Evolutionary conservation across 2,888 invertebrate species (phyloP).

Genomic region (Synergus gifuensis): DNA sequence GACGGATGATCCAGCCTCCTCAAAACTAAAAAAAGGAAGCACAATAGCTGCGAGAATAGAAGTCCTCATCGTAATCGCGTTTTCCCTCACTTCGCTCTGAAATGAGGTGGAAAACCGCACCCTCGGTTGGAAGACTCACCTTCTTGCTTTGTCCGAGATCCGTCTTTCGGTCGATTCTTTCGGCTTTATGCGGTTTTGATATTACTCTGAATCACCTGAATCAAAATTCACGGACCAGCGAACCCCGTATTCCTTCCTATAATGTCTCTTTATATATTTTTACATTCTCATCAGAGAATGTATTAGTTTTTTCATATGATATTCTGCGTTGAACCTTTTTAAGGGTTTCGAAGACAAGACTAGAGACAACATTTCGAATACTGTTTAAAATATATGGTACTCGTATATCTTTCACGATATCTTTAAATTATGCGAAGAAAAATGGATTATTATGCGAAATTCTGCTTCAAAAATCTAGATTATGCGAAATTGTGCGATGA

Average conservation of each 20-base stretch:
- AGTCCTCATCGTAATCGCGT: constrained; percentile 69
- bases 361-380: too few species aligned
- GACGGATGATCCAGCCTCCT: constrained; percentile 67
- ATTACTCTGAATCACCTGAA: constrained; percentile 63
- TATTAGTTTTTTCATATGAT: too few species aligned
- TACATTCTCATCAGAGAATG: too few species aligned
- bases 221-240: constrained; percentile 53
- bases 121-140: constrained; percentile 53
- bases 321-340: neutral
- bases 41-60: constrained; percentile 63
- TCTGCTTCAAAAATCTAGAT: too few species aligned
- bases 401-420: too few species aligned
- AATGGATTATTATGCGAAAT: too few species aligned
- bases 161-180: constrained; percentile 53
- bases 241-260: neutral
- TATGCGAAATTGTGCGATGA: too few species aligned
- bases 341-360: neutral
- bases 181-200: constrained; percentile 68
- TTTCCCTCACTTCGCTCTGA: constrained; percentile 72
- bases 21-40: constrained; percentile 46
- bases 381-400: too few species aligned
- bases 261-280: neutral
- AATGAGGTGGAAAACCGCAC: constrained; percentile 77
- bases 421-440: too few species aligned
- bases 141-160: constrained; percentile 61